Base-by-base conservation (phyloP, 2,797 vertebrate genomes). In the Gobionotothen gibberifrons region DNA sequence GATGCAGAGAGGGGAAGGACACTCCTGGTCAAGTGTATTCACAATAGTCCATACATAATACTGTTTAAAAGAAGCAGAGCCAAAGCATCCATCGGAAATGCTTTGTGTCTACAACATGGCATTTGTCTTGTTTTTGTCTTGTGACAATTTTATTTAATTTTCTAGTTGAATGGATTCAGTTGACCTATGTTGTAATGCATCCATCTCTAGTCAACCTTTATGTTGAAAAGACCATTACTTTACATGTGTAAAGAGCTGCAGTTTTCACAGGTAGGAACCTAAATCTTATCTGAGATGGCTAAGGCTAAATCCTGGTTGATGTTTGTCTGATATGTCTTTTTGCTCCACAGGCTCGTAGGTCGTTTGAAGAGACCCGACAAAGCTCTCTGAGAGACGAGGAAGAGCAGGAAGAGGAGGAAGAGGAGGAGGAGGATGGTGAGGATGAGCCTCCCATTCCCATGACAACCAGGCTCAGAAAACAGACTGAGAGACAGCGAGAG, bases 391-490 rank as follows among this genome's bases (percentile, higher is more conserved):
- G 2, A 65, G 48, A 79, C 19, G 86, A 78, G 46, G 78, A 83
- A 3, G 83, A 80, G 40, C 49, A 71, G 47, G 26, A 26, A 65
- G 48, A 79, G 19, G 86, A 78, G 46, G 78, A 83, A 3, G 83
- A 80, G 40, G 74, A 61, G 7, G 76, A 82, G 1, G 79, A 87
- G 22, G 22, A 26, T 26, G 22, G 22, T 21, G 96, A 95, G 5
- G 95, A 96, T 1, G 78, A 94, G 63, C 92, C 95, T 60, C 95
- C 94, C 0, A 86, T 93, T 73, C 94, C 96, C 72, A 97, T 97
- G 96, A 97, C 95, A 58, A 97, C 96, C 48, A 95, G 96, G n/a
- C 93, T 97, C 61, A 94, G 95, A 51, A 93, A 95, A 53, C 96
- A 96, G 87, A 95, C 94, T 0, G 96, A 97, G 76, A 90, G 93